Conservation (phyloP, 1,140 invertebrate species). For the Gryllus bimaculatus region DNA sequence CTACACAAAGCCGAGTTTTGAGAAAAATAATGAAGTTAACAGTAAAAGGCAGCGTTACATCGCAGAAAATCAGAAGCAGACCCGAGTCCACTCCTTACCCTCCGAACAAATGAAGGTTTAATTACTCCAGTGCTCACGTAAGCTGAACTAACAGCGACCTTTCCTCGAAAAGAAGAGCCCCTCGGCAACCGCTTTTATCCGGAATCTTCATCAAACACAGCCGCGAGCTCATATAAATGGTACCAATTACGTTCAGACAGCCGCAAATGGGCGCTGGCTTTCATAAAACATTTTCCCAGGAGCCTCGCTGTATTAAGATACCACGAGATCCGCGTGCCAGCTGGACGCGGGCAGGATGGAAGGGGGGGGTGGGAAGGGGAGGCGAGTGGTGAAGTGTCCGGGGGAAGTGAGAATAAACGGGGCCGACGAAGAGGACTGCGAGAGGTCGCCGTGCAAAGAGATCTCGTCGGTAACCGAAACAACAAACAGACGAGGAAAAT, state of each 20-base stretch:
- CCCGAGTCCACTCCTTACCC: not conserved
- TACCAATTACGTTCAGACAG: not conserved
- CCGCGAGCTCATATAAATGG: not conserved
- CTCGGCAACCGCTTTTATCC: not conserved
- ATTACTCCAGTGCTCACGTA: not conserved
- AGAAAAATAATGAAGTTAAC: not conserved
- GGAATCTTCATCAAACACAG: not conserved
- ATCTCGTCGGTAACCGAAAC: too few relatives aligned
- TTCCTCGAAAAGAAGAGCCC: not conserved
- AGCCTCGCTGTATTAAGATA: not conserved
- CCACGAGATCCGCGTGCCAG: not conserved
- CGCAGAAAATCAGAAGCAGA: not conserved
- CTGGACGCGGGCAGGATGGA: too few relatives aligned
- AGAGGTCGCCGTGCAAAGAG: too few relatives aligned
- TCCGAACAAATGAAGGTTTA: not conserved
- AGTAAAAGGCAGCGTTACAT: not conserved
- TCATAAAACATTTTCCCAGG: conserved; percentile 1
- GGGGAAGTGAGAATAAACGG: too few relatives aligned
- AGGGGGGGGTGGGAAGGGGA: too few relatives aligned
- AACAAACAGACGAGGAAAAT: too few relatives aligned
- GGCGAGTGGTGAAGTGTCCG: too few relatives aligned
- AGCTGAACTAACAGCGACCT: not conserved
- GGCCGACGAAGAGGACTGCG: too few relatives aligned
- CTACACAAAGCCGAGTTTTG: not conserved
- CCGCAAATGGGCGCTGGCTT: not conserved